Evolutionary conservation across 1,140 invertebrate genomes (phyloP).

Genomic region (Diuraphis noxia): DNA sequence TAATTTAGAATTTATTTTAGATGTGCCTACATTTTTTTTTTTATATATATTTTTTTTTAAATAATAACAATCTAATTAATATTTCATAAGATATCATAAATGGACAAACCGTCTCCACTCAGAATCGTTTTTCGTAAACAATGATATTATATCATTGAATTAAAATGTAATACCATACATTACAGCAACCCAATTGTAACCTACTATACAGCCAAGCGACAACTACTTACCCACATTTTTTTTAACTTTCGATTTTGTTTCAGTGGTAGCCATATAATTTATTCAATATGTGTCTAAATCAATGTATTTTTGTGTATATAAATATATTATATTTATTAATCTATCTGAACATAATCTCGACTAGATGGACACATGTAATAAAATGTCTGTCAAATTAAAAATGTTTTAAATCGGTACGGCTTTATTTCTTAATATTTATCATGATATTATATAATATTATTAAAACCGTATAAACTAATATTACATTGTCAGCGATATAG

Average conservation of each 20-base stretch:
- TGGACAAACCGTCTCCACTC: too few relatives aligned
- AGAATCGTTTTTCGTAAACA: too few relatives aligned
- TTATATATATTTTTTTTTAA: too few relatives aligned
- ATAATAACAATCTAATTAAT: too few relatives aligned
- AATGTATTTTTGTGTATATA: background rate
- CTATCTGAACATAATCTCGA: background rate
- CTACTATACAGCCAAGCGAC: too few relatives aligned
- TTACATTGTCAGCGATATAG: background rate
- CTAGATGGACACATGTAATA: background rate
- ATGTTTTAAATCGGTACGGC: background rate
- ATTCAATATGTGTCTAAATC: background rate
- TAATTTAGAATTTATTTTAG: too few relatives aligned
- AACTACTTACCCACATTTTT: too few relatives aligned
- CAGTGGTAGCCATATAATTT: background rate
- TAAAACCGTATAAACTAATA: background rate
- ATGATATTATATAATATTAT: background rate
- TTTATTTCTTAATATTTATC: background rate
- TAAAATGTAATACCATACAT: too few relatives aligned
- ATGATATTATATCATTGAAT: too few relatives aligned
- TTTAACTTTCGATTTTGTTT: background rate
- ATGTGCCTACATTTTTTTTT: too few relatives aligned
- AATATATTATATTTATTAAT: background rate
- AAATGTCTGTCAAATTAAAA: slow-evolving; percentile 10
- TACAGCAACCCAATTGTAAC: too few relatives aligned
- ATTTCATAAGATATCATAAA: too few relatives aligned